These are phyloP conservation scores for Masticophis lateralis DNA, from an alignment of 2,797 vertebrate genomes.

Conservation along the genomic window DNA sequence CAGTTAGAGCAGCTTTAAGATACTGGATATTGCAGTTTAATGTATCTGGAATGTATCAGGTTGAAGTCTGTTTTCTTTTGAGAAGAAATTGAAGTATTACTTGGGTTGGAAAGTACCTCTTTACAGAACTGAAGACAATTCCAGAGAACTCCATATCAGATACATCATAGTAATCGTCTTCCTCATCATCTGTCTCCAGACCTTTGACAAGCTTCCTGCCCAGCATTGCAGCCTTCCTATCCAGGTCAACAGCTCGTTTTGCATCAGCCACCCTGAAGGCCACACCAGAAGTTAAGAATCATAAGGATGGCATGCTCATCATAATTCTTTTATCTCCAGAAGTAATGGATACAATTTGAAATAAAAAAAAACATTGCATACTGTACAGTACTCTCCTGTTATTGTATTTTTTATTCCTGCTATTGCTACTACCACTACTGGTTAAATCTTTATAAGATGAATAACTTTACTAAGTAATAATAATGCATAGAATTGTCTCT, in stretches of 20 bases:
- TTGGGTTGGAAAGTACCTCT: slow-evolving; percentile 72
- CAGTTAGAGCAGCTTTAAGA: neutral
- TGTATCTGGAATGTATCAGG: neutral
- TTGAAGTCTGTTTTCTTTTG: neutral
- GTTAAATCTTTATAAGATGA: neutral
- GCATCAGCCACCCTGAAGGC: slow-evolving; percentile 39
- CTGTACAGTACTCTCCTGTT: neutral
- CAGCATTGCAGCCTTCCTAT: slow-evolving; percentile 73
- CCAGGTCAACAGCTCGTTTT: slow-evolving; percentile 63
- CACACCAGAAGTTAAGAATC: rapidly evolving
- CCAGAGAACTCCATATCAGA: slow-evolving; percentile 77
- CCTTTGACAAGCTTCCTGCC: slow-evolving; percentile 78
- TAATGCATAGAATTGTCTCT: neutral
- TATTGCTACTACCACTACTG: neutral
- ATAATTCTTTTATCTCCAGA: neutral
- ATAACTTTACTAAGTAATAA: neutral
- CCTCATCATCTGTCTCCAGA: slow-evolving; percentile 73
- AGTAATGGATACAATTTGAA: neutral
- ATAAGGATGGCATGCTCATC: rapidly evolving
- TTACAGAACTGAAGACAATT: slow-evolving; percentile 82
- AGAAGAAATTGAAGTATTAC: neutral
- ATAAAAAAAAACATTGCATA: neutral
- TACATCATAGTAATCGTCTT: slow-evolving; percentile 79
- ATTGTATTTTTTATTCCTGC: neutral
- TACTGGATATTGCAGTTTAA: neutral